A percentile compares a stretch with the other conserved stretches of the same genome.
Evolutionary conservation across 2,888 invertebrate genomes (phyloP).

Genomic region (Elysia crispata): DNA sequence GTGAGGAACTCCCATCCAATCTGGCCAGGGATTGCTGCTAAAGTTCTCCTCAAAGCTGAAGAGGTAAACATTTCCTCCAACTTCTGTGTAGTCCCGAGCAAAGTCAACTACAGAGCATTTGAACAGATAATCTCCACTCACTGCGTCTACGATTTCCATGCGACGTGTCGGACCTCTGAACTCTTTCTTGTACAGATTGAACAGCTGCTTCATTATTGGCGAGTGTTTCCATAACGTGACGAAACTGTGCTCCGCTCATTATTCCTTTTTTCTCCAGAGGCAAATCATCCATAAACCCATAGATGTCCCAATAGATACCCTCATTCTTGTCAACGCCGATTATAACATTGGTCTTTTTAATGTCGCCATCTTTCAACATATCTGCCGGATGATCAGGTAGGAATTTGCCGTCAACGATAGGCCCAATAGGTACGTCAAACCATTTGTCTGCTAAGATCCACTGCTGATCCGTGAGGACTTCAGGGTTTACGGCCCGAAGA

Average conservation of each 20-base stretch:
- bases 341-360: slow-evolving; percentile 92
- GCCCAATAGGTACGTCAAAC: slow-evolving; percentile 85
- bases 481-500: slow-evolving; percentile 12
- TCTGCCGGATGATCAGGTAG: slow-evolving; percentile 91
- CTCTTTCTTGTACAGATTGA: slow-evolving; percentile 82
- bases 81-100: slow-evolving; percentile 80
- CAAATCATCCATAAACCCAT: slow-evolving; percentile 87
- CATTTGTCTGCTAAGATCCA: not conserved
- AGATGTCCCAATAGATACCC: slow-evolving; percentile 94
- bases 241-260: slow-evolving; percentile 51
- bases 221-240: not conserved
- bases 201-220: not conserved
- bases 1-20: slow-evolving; percentile 73
- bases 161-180: slow-evolving; percentile 82
- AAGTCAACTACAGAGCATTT: slow-evolving; percentile 94
- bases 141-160: slow-evolving; percentile 90
- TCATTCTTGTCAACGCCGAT: slow-evolving; percentile 97
- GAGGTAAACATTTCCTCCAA: slow-evolving; percentile 53
- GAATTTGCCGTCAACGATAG: slow-evolving; percentile 92
- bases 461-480: slow-evolving; percentile 1
- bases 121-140: slow-evolving; percentile 96
- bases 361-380: slow-evolving; percentile 93
- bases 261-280: slow-evolving; percentile 72
- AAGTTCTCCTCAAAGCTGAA: slow-evolving; percentile 69
- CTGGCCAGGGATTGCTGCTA: slow-evolving; percentile 68